phyloP scores from a whole-genome alignment of 2,888 invertebrate species.

The Phanerotoma sp. region DNA sequence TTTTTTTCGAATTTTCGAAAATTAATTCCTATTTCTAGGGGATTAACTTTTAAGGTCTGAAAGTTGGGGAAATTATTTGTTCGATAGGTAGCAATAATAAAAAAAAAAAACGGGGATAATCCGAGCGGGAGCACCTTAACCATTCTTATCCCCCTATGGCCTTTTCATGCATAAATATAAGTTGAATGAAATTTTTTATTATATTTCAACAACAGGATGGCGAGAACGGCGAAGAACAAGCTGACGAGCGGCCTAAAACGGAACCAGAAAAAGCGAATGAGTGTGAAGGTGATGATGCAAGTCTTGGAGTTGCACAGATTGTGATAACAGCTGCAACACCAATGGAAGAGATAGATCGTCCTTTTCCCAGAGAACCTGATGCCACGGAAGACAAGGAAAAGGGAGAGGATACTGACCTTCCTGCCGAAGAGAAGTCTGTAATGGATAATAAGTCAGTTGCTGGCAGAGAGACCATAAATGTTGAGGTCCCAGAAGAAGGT shows the following conservation, averaged over 20 bases:
- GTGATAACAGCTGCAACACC: constrained; percentile 94
- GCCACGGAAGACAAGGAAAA: constrained; percentile 13
- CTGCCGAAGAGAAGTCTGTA: too few relatives aligned
- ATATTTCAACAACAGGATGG: constrained; percentile 16
- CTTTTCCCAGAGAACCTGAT: constrained; percentile 68
- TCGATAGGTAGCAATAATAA: too few relatives aligned
- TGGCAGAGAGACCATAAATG: too few relatives aligned
- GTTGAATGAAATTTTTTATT: neutral
- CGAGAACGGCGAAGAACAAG: constrained; percentile 28
- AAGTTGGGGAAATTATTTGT: too few relatives aligned
- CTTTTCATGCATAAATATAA: neutral
- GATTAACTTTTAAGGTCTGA: too few relatives aligned
- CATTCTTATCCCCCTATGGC: too few relatives aligned
- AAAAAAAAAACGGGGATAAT: neutral
- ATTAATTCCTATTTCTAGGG: too few relatives aligned
- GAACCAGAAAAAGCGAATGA: constrained; percentile 27
- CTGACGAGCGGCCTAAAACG: constrained; percentile 23
- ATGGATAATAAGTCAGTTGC: too few relatives aligned
- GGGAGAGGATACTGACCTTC: neutral
- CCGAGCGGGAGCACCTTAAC: too few relatives aligned
- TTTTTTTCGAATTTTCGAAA: too few relatives aligned
- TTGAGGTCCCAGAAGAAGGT: too few relatives aligned
- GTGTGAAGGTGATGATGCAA: constrained; percentile 61
- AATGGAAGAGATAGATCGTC: constrained; percentile 84
- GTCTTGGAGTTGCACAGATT: constrained; percentile 84